These are phyloP conservation scores for Dendrocincla fuliginosa DNA, from an alignment of 2,797 vertebrate genomes.

Conservation along the genomic window DNA sequence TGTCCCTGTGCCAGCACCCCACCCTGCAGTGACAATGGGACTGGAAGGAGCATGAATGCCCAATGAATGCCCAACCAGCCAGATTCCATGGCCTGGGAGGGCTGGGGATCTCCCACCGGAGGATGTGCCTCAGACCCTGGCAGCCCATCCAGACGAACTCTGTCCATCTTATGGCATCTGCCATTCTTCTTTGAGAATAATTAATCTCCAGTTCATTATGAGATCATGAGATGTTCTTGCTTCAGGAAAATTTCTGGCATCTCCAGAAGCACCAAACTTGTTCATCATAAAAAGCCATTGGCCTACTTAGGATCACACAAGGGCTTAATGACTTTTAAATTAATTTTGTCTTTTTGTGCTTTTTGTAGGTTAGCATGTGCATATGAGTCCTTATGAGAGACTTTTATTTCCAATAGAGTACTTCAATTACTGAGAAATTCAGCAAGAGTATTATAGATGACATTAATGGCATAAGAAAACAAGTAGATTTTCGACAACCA, in stretches of 20 bases:
- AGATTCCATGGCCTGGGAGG: background rate
- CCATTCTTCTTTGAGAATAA: background rate
- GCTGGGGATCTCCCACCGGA: background rate
- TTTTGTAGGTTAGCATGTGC: background rate
- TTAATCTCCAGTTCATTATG: background rate
- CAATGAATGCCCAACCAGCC: accelerated
- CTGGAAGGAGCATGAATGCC: accelerated
- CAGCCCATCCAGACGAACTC: background rate
- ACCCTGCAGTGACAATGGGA: accelerated
- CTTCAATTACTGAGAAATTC: background rate
- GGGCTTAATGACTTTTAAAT: background rate
- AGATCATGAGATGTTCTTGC: background rate
- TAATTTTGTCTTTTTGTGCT: background rate
- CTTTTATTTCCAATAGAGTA: background rate
- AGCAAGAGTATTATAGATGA: background rate
- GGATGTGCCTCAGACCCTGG: background rate
- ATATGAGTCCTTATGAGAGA: background rate
- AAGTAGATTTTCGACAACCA: background rate
- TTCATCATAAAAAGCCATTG: background rate
- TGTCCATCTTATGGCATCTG: background rate
- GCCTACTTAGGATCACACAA: background rate
- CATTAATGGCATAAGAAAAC: background rate
- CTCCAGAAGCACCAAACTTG: background rate
- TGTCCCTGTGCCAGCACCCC: background rate
- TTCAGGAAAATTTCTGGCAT: background rate